These are phyloP conservation scores for Callipepla squamata DNA, from an alignment of 2,113 vertebrate species.

Conservation along the genomic window DNA sequence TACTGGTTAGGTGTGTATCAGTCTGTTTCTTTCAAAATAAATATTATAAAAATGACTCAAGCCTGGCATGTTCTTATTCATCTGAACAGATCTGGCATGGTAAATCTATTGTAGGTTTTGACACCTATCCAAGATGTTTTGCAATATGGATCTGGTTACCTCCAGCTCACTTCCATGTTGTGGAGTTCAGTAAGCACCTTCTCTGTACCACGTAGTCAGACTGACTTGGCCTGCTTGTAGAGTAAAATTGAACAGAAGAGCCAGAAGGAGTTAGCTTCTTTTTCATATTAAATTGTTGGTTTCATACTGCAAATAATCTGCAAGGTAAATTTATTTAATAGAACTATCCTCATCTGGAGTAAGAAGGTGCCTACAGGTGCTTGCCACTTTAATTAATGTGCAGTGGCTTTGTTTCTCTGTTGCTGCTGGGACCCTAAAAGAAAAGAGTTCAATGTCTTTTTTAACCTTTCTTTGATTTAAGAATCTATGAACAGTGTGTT, in stretches of 20 bases:
- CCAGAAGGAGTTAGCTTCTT: background rate
- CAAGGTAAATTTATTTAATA: background rate
- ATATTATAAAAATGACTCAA: constrained; percentile 57
- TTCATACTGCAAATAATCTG: background rate
- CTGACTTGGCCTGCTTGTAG: background rate
- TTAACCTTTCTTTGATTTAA: background rate
- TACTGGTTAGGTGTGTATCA: constrained; percentile 40
- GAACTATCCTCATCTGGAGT: background rate
- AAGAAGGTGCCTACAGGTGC: background rate
- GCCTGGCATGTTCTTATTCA: background rate
- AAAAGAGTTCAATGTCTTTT: background rate
- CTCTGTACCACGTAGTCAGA: background rate
- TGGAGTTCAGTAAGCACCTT: background rate
- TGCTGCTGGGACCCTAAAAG: background rate
- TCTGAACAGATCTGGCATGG: background rate
- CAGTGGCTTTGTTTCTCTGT: background rate
- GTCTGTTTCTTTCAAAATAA: constrained; percentile 46
- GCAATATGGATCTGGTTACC: background rate
- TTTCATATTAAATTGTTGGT: background rate
- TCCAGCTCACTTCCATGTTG: background rate
- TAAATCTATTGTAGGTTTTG: background rate
- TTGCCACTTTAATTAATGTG: background rate
- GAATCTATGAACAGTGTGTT: background rate
- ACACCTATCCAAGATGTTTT: background rate
- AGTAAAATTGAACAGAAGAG: background rate